These are phyloP conservation scores for Bombylius major DNA, from an alignment of 2,888 invertebrate species.

Conservation along the genomic window DNA sequence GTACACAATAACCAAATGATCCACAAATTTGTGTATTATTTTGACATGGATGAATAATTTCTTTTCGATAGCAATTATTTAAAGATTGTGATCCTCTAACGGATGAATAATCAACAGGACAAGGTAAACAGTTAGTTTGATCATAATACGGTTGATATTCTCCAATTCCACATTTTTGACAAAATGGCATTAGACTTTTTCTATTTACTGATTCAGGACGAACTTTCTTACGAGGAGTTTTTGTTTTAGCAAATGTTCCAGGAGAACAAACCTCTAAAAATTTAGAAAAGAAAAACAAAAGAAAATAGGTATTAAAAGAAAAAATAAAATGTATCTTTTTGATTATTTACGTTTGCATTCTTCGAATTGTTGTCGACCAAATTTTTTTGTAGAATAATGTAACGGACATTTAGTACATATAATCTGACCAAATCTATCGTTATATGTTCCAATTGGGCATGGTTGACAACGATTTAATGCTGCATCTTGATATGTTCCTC, in stretches of 20 bases:
- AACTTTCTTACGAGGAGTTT: slow-evolving; percentile 20
- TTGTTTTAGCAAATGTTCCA: slow-evolving; percentile 38
- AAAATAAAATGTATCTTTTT: neutral
- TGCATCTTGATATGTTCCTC: slow-evolving; percentile 49
- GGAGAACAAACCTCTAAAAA: slow-evolving; percentile 43
- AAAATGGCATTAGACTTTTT: slow-evolving; percentile 42
- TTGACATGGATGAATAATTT: slow-evolving; percentile 36
- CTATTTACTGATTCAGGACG: slow-evolving; percentile 9
- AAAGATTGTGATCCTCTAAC: slow-evolving; percentile 35
- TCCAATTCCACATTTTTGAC: slow-evolving; percentile 44
- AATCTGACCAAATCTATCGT: slow-evolving; percentile 41
- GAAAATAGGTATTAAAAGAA: neutral
- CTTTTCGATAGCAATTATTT: slow-evolving; percentile 38
- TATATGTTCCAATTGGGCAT: slow-evolving; percentile 48
- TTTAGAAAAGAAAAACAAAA: slow-evolving; percentile 1
- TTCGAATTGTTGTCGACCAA: slow-evolving; percentile 33
- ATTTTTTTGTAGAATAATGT: slow-evolving; percentile 43
- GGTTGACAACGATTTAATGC: slow-evolving; percentile 42
- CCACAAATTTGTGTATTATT: slow-evolving; percentile 17
- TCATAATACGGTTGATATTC: slow-evolving; percentile 48
- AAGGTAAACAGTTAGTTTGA: slow-evolving; percentile 42
- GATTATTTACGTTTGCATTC: slow-evolving; percentile 44
- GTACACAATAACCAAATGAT: slow-evolving; percentile 28
- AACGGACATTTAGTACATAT: slow-evolving; percentile 45
- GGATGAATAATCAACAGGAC: slow-evolving; percentile 42